Conservation (phyloP, 2,797 vertebrate species). For the Hipposideros larvatus region DNA sequence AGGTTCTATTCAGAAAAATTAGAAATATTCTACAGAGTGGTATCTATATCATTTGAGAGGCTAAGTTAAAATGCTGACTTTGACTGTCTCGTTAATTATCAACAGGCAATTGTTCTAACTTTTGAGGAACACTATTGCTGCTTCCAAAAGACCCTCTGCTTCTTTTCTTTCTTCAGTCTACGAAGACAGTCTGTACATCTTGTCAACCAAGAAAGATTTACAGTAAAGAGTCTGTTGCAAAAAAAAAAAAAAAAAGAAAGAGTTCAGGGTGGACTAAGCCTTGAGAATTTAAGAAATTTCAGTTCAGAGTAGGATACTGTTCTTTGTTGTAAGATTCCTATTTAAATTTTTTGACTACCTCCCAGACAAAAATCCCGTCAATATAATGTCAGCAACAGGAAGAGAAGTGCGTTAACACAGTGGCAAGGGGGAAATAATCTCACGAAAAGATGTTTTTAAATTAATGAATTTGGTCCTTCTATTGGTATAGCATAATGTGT, state of each 20-base stretch:
- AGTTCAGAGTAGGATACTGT: slow-evolving; percentile 1
- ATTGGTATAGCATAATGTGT: not conserved
- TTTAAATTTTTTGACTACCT: not conserved
- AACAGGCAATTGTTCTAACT: slow-evolving; percentile 66
- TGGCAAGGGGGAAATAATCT: not conserved
- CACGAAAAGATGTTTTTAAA: slow-evolving; percentile 30
- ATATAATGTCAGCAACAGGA: not conserved
- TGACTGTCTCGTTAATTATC: slow-evolving; percentile 62
- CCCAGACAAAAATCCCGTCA: not conserved
- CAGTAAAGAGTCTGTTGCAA: slow-evolving; percentile 81
- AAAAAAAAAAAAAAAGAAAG: slow-evolving; percentile 53
- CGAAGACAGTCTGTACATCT: slow-evolving; percentile 22
- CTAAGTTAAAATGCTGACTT: slow-evolving; percentile 56
- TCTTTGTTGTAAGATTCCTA: not conserved
- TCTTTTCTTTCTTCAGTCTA: slow-evolving; percentile 62
- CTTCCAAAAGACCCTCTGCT: slow-evolving; percentile 70
- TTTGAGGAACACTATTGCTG: not conserved
- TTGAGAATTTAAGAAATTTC: slow-evolving; percentile 40
- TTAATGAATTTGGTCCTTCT: slow-evolving; percentile 20
- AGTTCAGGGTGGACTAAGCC: not conserved
- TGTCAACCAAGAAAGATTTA: slow-evolving; percentile 77
- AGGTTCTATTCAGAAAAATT: slow-evolving; percentile 78
- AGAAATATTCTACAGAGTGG: slow-evolving; percentile 74
- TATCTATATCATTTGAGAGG: slow-evolving; percentile 64
- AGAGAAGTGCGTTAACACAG: not conserved